phyloP scores from a whole-genome alignment of 2,113 vertebrate species.

The Microcebus murinus region DNA sequence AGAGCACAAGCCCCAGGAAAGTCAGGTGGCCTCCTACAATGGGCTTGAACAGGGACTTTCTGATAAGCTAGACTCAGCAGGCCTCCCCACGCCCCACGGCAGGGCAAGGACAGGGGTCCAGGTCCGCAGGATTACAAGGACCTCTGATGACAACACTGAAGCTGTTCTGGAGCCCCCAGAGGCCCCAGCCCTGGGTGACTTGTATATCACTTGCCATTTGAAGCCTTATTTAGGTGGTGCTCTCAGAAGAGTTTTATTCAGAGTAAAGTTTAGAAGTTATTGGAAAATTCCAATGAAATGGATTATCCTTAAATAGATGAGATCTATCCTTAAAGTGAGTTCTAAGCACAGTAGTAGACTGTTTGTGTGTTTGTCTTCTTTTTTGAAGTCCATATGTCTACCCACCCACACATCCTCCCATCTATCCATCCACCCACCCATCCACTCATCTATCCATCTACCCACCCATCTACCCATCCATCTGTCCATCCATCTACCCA shows the following conservation, averaged over 20 bases:
- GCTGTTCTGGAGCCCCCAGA: not conserved
- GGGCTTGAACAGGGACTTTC: accelerated
- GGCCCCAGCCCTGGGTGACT: not conserved
- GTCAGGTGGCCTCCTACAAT: accelerated
- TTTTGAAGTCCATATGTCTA: not conserved
- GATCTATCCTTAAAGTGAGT: too few species aligned
- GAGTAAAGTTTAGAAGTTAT: not conserved
- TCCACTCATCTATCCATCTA: accelerated
- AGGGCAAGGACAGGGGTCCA: not conserved
- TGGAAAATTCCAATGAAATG: not conserved
- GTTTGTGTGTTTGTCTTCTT: not conserved
- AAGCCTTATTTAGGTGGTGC: too few species aligned
- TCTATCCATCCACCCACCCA: not conserved
- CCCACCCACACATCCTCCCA: too few species aligned
- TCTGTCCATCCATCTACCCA: too few species aligned
- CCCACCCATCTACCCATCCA: accelerated
- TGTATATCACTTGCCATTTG: accelerated
- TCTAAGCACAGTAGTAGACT: too few species aligned
- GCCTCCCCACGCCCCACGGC: not conserved
- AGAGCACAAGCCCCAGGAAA: accelerated
- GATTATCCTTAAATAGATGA: accelerated
- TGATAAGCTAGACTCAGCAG: not conserved
- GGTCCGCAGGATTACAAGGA: not conserved
- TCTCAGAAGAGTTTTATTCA: not conserved
- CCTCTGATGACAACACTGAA: not conserved